Percentiles rank a stretch among this genome's conserved stretches.
Evolutionary conservation across 1,140 invertebrate genomes (phyloP).

Genomic region (Drosophila nigromelanica): DNA sequence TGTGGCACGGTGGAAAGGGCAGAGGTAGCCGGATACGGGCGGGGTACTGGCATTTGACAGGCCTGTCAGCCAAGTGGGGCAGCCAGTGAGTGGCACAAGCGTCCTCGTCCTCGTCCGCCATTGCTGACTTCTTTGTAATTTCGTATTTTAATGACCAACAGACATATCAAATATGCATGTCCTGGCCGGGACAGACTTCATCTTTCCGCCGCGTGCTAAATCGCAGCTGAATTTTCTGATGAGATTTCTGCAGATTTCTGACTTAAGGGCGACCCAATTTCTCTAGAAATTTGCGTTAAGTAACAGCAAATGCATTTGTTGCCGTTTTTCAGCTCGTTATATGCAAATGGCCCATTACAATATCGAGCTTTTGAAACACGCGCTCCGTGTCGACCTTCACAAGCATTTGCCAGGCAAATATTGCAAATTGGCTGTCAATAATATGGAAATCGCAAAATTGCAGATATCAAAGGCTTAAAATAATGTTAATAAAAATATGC

Average conservation of each 20-base stretch:
- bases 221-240: constrained; percentile 15
- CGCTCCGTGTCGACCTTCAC: constrained; percentile 25
- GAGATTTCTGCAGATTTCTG: not conserved
- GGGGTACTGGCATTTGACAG: constrained; percentile 46
- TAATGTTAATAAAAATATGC: constrained; percentile 24
- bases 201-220: not conserved
- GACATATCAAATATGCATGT: constrained; percentile 51
- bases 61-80: constrained; percentile 45
- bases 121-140: constrained; percentile 40
- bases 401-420: constrained; percentile 35
- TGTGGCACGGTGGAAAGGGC: not conserved
- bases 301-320: constrained; percentile 9
- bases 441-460: constrained; percentile 55
- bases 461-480: constrained; percentile 45
- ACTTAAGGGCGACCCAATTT: constrained; percentile 15
- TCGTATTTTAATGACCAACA: constrained; percentile 64
- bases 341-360: constrained; percentile 46
- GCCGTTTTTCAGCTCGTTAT: constrained; percentile 16
- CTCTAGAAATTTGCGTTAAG: not conserved
- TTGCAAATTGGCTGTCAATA: constrained; percentile 57
- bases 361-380: constrained; percentile 27
- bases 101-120: constrained; percentile 3
- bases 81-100: constrained; percentile 7
- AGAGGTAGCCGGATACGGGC: not conserved
- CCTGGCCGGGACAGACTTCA: not conserved